A percentile compares a stretch with the other conserved stretches of the same genome.
phyloP scores from a whole-genome alignment of 2,113 vertebrate species.

The Elaphurus davidianus region DNA sequence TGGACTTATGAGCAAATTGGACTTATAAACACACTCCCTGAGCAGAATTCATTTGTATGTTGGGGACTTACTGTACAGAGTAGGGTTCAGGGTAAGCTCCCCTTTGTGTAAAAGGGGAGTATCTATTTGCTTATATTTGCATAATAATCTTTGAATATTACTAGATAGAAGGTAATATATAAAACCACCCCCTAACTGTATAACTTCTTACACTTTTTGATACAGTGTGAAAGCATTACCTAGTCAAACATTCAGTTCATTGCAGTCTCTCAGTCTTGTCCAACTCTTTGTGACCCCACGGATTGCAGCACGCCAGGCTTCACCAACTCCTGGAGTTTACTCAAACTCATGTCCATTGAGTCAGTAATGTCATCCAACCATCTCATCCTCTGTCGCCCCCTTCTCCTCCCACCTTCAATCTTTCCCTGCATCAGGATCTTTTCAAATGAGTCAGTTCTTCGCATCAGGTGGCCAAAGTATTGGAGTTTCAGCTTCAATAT shows the following conservation, averaged over 20 bases:
- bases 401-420: background rate
- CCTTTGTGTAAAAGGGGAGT: rapidly evolving
- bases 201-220: background rate
- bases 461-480: background rate
- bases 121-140: background rate
- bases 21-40: rapidly evolving
- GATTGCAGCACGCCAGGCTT: background rate
- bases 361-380: background rate
- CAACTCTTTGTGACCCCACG: background rate
- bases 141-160: background rate
- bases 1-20: background rate
- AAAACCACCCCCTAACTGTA: rapidly evolving
- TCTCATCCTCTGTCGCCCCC: background rate
- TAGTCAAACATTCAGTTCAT: background rate
- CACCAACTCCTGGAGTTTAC: background rate
- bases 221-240: background rate
- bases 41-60: background rate
- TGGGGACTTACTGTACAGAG: background rate
- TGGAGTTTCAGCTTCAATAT: background rate
- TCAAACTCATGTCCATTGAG: background rate
- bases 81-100: rapidly evolving
- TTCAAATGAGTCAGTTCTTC: background rate
- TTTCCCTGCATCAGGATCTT: background rate
- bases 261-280: rapidly evolving
- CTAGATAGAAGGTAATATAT: background rate